A percentile compares a stretch with the other conserved stretches of the same genome.
Evolutionary conservation across 1,140 invertebrate genomes (phyloP).

Genomic region (Sitobion miscanthi): DNA sequence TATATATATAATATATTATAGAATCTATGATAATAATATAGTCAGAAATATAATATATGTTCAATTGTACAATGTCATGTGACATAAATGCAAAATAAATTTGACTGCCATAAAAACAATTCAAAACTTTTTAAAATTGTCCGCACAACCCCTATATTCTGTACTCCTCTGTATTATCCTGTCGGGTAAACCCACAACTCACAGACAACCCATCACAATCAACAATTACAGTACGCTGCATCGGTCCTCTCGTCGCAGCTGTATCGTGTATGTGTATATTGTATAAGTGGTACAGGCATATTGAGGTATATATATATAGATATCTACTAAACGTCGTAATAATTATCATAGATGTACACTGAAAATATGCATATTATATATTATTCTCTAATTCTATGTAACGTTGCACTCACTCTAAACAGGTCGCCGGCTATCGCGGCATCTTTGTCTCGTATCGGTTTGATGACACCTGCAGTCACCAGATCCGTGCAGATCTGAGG

Average conservation of each 20-base stretch:
- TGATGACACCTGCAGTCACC: conserved; percentile 84
- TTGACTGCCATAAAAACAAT: background rate
- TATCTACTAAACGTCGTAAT: background rate
- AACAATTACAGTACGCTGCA: background rate
- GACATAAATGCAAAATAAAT: background rate
- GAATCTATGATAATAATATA: too few relatives aligned
- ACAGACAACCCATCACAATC: too few relatives aligned
- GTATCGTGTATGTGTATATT: background rate
- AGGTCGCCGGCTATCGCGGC: conserved; percentile 68
- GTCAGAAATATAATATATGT: background rate
- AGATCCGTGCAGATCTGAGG: conserved; percentile 87
- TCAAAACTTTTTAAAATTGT: background rate
- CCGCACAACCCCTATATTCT: background rate
- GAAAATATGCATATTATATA: background rate
- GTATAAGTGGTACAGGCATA: too few relatives aligned
- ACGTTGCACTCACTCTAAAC: conserved; percentile 75
- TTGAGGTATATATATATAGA: too few relatives aligned
- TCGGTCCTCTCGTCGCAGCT: background rate
- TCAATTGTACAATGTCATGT: background rate
- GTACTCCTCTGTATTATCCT: background rate
- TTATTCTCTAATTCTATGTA: too few relatives aligned
- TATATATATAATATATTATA: too few relatives aligned
- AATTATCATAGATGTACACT: background rate
- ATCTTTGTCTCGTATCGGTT: conserved; percentile 76
- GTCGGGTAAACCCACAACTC: too few relatives aligned